phyloP scores from a whole-genome alignment of 1,140 invertebrate species.

The Sycophila sp. region DNA sequence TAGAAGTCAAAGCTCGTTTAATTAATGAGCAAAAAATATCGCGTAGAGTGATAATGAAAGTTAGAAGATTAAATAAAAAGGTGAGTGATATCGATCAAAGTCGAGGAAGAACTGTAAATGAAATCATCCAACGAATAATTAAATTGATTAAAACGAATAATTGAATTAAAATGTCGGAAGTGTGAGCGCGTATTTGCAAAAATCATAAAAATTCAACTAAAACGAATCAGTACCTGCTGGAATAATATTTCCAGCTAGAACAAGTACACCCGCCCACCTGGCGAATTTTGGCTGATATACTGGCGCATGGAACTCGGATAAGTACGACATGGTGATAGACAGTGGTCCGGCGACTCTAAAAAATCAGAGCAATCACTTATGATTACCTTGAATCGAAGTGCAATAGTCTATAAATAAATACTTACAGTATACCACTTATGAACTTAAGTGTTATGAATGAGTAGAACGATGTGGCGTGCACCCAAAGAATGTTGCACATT shows the following conservation, averaged over 20 bases:
- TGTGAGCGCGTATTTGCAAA: background rate
- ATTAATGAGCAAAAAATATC: too few species aligned
- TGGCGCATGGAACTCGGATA: conserved; percentile 60
- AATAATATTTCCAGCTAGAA: conserved; percentile 52
- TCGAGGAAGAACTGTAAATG: too few species aligned
- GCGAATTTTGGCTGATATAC: conserved; percentile 50
- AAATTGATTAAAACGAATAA: too few species aligned
- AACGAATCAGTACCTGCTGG: conserved; percentile 52
- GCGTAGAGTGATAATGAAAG: too few species aligned
- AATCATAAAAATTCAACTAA: background rate
- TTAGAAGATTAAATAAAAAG: too few species aligned
- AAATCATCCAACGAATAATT: too few species aligned
- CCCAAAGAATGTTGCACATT: conserved; percentile 65
- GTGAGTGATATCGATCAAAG: too few species aligned
- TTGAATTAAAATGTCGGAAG: too few species aligned
- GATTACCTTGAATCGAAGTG: background rate
- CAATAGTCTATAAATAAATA: conserved; percentile 38
- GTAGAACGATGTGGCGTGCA: conserved; percentile 65
- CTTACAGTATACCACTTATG: conserved; percentile 70
- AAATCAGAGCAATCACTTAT: conserved; percentile 17
- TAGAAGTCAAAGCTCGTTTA: too few species aligned
- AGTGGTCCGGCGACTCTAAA: conserved; percentile 59
- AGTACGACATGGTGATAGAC: conserved; percentile 54
- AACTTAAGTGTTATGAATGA: conserved; percentile 69
- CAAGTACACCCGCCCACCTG: conserved; percentile 53